These are phyloP conservation scores for Maniola hyperantus DNA, from an alignment of 2,888 invertebrate genomes.

Conservation along the genomic window DNA sequence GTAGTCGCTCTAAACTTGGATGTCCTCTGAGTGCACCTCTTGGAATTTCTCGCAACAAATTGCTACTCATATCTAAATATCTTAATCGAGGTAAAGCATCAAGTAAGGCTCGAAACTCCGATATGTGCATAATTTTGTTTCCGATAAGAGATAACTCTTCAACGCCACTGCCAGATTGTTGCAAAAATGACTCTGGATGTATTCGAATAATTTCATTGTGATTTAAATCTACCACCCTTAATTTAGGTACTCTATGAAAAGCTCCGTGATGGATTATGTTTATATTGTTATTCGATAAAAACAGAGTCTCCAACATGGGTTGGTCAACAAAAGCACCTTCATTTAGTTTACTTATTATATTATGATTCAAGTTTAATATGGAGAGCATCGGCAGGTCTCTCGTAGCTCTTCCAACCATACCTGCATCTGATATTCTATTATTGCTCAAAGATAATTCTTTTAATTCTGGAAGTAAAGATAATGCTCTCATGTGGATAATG, in stretches of 20 bases:
- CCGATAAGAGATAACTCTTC: slow-evolving; percentile 90
- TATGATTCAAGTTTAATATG: slow-evolving; percentile 86
- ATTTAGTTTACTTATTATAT: slow-evolving; percentile 86
- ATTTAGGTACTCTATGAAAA: slow-evolving; percentile 89
- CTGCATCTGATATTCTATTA: slow-evolving; percentile 89
- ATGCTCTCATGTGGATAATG: slow-evolving; percentile 89
- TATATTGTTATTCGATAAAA: slow-evolving; percentile 88
- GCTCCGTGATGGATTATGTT: slow-evolving; percentile 90
- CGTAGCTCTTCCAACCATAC: slow-evolving; percentile 90
- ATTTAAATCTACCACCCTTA: slow-evolving; percentile 89
- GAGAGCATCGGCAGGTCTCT: slow-evolving; percentile 89
- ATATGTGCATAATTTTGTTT: slow-evolving; percentile 89
- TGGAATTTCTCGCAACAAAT: slow-evolving; percentile 89
- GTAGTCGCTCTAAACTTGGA: slow-evolving; percentile 89
- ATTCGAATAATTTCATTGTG: slow-evolving; percentile 89
- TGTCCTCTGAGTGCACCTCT: slow-evolving; percentile 91
- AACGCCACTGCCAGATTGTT: slow-evolving; percentile 87
- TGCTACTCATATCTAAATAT: slow-evolving; percentile 90
- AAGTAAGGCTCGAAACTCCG: slow-evolving; percentile 88
- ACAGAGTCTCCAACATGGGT: slow-evolving; percentile 85
- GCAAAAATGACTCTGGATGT: slow-evolving; percentile 91
- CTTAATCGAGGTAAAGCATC: slow-evolving; percentile 90
- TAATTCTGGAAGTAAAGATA: slow-evolving; percentile 87
- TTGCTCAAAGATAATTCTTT: slow-evolving; percentile 86
- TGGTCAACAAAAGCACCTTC: slow-evolving; percentile 92